Conservation (phyloP, 92 coral and sea anemone species). For the Phenganax stokvisi region DNA sequence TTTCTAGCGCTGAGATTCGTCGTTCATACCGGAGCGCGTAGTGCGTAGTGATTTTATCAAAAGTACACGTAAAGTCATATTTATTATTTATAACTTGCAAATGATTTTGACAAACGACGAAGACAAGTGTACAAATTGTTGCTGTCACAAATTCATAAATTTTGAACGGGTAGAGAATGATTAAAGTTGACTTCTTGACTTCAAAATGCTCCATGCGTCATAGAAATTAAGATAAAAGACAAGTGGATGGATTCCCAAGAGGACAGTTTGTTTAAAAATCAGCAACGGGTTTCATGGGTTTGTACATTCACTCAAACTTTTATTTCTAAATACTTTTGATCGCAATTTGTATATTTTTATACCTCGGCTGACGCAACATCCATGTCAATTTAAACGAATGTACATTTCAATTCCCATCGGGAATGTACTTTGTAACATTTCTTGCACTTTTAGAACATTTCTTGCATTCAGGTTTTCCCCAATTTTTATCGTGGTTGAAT, state of each 20-base stretch:
- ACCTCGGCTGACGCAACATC: not conserved
- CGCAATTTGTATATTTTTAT: not conserved
- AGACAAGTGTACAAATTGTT: not conserved
- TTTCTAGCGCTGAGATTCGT: not conserved
- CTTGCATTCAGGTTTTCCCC: not conserved
- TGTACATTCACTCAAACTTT: not conserved
- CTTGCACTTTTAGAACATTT: not conserved
- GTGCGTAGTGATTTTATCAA: constrained; percentile 12
- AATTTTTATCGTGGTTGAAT: no score
- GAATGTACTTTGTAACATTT: not conserved
- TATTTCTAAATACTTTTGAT: not conserved
- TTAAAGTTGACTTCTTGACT: no score
- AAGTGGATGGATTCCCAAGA: not conserved
- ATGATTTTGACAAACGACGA: constrained; percentile 1
- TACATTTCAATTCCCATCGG: not conserved
- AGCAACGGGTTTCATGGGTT: constrained; percentile 4
- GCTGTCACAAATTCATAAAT: not conserved
- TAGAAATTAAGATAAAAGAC: not conserved
- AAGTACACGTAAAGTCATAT: constrained; percentile 33
- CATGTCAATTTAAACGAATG: not conserved
- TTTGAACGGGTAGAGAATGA: no score
- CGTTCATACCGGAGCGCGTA: not conserved
- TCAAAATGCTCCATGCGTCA: not conserved
- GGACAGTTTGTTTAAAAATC: constrained; percentile 7
- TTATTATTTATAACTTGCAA: constrained; percentile 34